These are phyloP conservation scores for Epinephelus fuscoguttatus DNA, from an alignment of 2,113 vertebrate genomes.

Conservation along the genomic window DNA sequence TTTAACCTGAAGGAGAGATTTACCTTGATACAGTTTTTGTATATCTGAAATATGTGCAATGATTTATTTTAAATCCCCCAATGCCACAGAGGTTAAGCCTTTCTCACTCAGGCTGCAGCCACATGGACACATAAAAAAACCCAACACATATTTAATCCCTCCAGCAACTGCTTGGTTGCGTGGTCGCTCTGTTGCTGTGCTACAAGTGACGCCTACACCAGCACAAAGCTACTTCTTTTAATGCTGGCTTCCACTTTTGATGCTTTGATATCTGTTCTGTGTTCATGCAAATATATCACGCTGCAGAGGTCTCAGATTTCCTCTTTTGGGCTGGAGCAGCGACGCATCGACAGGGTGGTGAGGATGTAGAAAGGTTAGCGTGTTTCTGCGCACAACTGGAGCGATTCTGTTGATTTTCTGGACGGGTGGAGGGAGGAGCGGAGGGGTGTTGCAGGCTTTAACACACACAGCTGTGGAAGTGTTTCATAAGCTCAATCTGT, in stretches of 20 bases:
- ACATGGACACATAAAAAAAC: neutral
- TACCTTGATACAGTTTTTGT: constrained; percentile 9
- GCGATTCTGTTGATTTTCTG: neutral
- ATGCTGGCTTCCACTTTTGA: constrained; percentile 21
- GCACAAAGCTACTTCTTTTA: constrained; percentile 23
- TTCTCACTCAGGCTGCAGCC: neutral
- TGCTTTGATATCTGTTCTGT: constrained; percentile 7
- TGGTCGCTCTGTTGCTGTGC: constrained; percentile 46
- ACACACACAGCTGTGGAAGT: constrained; percentile 44
- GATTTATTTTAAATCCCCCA: constrained; percentile 45
- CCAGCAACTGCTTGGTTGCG: constrained; percentile 46
- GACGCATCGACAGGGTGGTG: neutral
- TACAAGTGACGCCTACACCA: constrained; percentile 54
- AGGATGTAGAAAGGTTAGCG: neutral
- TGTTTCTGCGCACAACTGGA: neutral
- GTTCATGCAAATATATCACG: neutral
- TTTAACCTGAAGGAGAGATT: constrained; percentile 4
- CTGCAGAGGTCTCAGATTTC: constrained; percentile 9
- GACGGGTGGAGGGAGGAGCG: neutral
- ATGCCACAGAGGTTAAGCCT: constrained; percentile 33
- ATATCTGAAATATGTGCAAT: constrained; percentile 9
- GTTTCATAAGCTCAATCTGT: constrained; percentile 58
- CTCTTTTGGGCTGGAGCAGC: neutral
- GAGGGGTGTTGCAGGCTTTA: neutral
- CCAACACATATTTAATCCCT: constrained; percentile 29